Percentiles rank a stretch among this genome's conserved stretches.
Conservation (phyloP, 2,888 invertebrate genomes). For the Nymphalis urticae region DNA sequence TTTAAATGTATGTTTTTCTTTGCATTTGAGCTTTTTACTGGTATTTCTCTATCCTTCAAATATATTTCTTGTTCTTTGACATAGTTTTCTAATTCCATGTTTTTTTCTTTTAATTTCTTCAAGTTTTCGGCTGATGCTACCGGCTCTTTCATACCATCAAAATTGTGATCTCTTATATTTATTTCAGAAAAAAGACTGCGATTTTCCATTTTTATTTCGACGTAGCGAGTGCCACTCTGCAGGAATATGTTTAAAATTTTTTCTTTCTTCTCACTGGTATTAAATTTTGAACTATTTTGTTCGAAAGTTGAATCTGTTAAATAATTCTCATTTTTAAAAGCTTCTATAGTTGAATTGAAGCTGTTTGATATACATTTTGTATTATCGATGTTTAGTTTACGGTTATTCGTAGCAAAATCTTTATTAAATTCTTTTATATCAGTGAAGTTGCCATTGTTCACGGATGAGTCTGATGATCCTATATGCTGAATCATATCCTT, state of each 20-base stretch:
- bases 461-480: slow-evolving; percentile 55
- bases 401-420: slow-evolving; percentile 9
- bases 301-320: slow-evolving; percentile 55
- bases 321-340: slow-evolving; percentile 62
- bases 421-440: slow-evolving; percentile 2
- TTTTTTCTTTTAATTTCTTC: slow-evolving; percentile 57
- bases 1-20: slow-evolving; percentile 65
- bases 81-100: slow-evolving; percentile 53
- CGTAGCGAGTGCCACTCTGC: slow-evolving; percentile 48
- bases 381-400: background rate
- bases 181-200: slow-evolving; percentile 64
- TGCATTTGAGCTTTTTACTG: slow-evolving; percentile 62
- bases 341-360: slow-evolving; percentile 48
- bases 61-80: slow-evolving; percentile 42
- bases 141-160: slow-evolving; percentile 40
- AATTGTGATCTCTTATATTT: slow-evolving; percentile 52
- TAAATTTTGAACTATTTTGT: slow-evolving; percentile 44
- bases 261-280: slow-evolving; percentile 42
- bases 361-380: slow-evolving; percentile 18
- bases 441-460: slow-evolving; percentile 35
- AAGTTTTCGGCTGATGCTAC: slow-evolving; percentile 65
- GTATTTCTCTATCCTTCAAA: slow-evolving; percentile 60
- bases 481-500: slow-evolving; percentile 68
- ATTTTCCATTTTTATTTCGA: slow-evolving; percentile 59
- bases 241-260: slow-evolving; percentile 59